These are phyloP conservation scores for Synergus umbraculus DNA, from an alignment of 2,888 invertebrate genomes.

Conservation along the genomic window DNA sequence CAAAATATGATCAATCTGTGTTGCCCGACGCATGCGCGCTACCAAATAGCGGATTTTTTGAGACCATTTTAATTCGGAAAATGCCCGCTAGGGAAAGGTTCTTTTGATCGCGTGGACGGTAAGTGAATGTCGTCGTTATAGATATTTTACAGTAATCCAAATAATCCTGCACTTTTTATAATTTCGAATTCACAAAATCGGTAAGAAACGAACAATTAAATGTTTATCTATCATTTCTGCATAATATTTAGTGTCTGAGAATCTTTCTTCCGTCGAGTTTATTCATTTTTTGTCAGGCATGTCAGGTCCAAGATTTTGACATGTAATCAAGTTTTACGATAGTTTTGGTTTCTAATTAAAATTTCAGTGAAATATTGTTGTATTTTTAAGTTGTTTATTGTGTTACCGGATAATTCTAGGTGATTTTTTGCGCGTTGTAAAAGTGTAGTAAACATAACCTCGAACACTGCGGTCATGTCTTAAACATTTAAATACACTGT, in stretches of 20 bases:
- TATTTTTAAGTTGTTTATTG: neutral
- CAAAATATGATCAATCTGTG: neutral
- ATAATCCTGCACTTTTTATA: slow-evolving; percentile 12
- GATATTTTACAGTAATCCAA: slow-evolving; percentile 9
- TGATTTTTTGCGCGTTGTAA: neutral
- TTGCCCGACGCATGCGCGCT: neutral
- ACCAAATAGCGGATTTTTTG: no score
- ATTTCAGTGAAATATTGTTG: neutral
- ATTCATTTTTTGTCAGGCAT: slow-evolving; percentile 6
- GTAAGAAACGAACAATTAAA: neutral
- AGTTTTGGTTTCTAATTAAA: neutral
- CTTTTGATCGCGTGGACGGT: slow-evolving; percentile 30
- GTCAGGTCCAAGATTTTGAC: neutral
- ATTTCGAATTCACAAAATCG: neutral
- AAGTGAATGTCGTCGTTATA: neutral
- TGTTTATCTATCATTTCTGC: neutral
- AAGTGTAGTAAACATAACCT: slow-evolving; percentile 23
- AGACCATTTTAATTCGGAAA: neutral
- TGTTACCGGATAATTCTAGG: neutral
- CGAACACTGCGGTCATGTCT: neutral
- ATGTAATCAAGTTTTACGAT: neutral
- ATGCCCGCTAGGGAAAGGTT: neutral
- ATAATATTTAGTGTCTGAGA: neutral
- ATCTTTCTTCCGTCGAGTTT: neutral
- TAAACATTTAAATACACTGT: no score